These are phyloP conservation scores for Eueides isabella DNA, from an alignment of 1,140 invertebrate species.

Conservation along the genomic window DNA sequence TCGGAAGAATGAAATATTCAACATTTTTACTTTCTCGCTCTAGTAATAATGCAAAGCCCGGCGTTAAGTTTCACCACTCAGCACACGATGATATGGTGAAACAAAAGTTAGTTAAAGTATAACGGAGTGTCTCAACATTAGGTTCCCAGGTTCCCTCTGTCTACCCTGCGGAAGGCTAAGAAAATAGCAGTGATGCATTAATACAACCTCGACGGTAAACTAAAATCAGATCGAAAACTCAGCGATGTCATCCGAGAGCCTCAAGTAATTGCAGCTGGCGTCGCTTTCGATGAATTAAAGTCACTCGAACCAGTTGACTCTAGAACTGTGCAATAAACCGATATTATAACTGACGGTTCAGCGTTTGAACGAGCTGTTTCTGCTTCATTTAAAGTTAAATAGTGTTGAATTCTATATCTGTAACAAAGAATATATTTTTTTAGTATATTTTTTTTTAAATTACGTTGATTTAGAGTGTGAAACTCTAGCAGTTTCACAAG, in stretches of 20 bases:
- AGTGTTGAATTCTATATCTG: background rate
- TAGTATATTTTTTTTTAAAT: too few species aligned
- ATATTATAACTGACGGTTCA: constrained; percentile 36
- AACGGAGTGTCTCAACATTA: too few species aligned
- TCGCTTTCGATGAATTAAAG: constrained; percentile 59
- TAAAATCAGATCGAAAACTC: constrained; percentile 51
- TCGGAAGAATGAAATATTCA: too few species aligned
- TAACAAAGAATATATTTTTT: background rate
- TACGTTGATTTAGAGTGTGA: too few species aligned
- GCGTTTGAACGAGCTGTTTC: constrained; percentile 19
- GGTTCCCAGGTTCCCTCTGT: too few species aligned
- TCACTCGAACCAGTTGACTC: constrained; percentile 58
- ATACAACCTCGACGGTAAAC: constrained; percentile 24
- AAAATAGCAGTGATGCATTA: background rate
- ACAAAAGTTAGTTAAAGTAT: too few species aligned
- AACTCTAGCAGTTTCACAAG: too few species aligned
- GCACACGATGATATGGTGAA: too few species aligned
- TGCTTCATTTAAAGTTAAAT: constrained; percentile 16
- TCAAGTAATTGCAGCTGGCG: constrained; percentile 65
- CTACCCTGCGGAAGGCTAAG: too few species aligned
- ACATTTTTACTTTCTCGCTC: too few species aligned
- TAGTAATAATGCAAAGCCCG: too few species aligned
- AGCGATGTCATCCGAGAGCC: constrained; percentile 47
- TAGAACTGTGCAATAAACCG: constrained; percentile 49
- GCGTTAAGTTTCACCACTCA: too few species aligned